phyloP scores from a whole-genome alignment of 2,113 vertebrate species.

The Isichthys henryi region DNA sequence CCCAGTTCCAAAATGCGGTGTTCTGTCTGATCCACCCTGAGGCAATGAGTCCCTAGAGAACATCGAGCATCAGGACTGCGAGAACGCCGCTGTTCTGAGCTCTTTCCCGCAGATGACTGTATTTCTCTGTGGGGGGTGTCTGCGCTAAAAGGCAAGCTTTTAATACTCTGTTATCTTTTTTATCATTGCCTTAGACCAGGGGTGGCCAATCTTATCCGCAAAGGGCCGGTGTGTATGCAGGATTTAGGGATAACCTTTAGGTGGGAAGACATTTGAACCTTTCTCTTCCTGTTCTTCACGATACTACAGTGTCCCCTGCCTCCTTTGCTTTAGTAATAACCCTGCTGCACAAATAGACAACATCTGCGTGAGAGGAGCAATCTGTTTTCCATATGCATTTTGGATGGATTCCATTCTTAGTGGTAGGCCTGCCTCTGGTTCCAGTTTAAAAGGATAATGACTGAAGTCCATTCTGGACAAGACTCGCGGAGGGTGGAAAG shows the following conservation, averaged over 20 bases:
- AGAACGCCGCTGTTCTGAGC: not conserved
- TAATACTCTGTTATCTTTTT: not conserved
- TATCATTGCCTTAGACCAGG: not conserved
- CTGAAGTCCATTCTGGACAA: not conserved
- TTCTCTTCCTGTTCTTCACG: not conserved
- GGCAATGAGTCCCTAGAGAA: not conserved
- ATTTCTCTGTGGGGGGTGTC: not conserved
- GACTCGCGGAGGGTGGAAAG: not conserved
- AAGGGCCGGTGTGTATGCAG: no score
- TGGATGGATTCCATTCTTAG: not conserved
- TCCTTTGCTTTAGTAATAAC: not conserved
- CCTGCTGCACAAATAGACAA: not conserved
- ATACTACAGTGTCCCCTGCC: not conserved
- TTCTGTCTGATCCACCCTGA: not conserved
- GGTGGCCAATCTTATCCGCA: no score
- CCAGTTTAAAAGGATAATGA: not conserved
- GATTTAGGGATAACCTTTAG: no score
- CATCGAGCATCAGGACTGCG: not conserved
- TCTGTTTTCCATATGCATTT: not conserved
- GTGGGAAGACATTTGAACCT: not conserved
- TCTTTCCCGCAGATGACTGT: not conserved
- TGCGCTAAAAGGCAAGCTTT: not conserved
- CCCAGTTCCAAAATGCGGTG: not conserved
- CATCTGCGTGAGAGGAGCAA: not conserved
- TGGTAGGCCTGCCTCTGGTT: not conserved